Base-by-base conservation (phyloP, 2,888 invertebrate genomes). In the Campoletis raptor region DNA sequence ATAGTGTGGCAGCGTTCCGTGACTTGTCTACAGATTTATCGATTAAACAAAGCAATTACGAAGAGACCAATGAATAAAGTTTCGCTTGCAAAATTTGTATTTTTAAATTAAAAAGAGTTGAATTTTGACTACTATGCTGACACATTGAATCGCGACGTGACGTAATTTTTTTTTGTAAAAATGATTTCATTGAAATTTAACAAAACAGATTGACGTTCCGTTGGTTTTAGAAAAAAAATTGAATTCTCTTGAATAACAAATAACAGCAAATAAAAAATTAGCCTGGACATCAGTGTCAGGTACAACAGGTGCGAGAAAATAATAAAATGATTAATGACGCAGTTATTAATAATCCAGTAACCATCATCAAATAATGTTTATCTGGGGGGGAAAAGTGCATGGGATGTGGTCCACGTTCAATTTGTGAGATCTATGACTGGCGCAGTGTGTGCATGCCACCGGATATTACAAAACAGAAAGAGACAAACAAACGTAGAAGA, bases 381-480 rank as follows among this genome's bases (percentile, higher is more conserved):
- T 18, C 9, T 18, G 10, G 37, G 18, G 18, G 30, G 15, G 18
- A 70, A 45, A 45, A 45, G 18, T 42, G 45, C 7, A 70, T 9
- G 15, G 24, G 70, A 45, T 24, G 24, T 40, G 54, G 54, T 72
- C n/a, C 9, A n/a, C 52, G n/a, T 70, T 15, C 48, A 67, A 42
- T 78, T 78, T 40, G 15, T 40, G 18, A 54, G 40, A 54, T 69
- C 21, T 54, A 78, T 69, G 69, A 57, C 21, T 40, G 8, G 66
- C 18, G 48, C 36, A n/a, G 64, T 30, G 45, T 40, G 15, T n/a
- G 54, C 3, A 8, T n/a, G 54, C 3, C 30, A 79, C 21, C 70
- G 70, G 70, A 61, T 80, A 70, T 72, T 45, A 64, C 36, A 5
- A 42, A 24, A 61, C 10, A 70, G 45, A 45, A 37, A 64, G 48